Evolutionary conservation across 2,888 invertebrate genomes (phyloP), one percentile per base, ranked within the genome.

Genomic region (Exocentrus adspersus): DNA sequence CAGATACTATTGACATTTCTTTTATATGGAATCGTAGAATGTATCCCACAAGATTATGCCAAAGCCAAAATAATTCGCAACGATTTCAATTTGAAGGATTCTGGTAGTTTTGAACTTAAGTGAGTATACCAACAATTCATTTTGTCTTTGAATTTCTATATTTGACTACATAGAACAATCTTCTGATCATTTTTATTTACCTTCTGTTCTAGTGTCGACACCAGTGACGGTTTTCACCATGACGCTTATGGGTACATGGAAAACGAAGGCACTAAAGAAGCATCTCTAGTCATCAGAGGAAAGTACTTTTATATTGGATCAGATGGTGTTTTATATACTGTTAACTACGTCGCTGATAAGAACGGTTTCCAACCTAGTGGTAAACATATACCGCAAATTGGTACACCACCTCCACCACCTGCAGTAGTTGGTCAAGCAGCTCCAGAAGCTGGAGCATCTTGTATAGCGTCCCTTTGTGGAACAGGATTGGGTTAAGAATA

Each of bases 211-310:
- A 86, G 89, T 46, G 89, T 85, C 69, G 88, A 89, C 72, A 87
- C 89, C 1, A 90, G 89, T 73, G 89, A 90, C 72, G 90, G 90
- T 20, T 86, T 86, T 5, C 85, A 87, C 7, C 85, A 89, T 12
- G 83, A 86, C 65, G 90, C 90, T 77, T 85, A 87, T 75, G 90
- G 86, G 0, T 82, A 84, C 46, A 80, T 90, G 54, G 82, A 84
- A 65, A 89, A 90, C 78, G 85, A 86, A 1, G 88, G 89, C 7
- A 86, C 86, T 0, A 89, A 90, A 46, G 86, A 89, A 64, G 87
- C 88, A 74, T 85, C 87, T 21, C 85, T 90, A 45, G 84, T 85
- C n/a, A 86, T 90, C n/a, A 85, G 84, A 21, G 90, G 90, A 28
- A 85, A 86, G 7, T 87, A 88, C 77, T 85, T 87, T 0, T 90